Conservation (phyloP, 2,888 invertebrate genomes). For the Cacoxenus indagator region DNA sequence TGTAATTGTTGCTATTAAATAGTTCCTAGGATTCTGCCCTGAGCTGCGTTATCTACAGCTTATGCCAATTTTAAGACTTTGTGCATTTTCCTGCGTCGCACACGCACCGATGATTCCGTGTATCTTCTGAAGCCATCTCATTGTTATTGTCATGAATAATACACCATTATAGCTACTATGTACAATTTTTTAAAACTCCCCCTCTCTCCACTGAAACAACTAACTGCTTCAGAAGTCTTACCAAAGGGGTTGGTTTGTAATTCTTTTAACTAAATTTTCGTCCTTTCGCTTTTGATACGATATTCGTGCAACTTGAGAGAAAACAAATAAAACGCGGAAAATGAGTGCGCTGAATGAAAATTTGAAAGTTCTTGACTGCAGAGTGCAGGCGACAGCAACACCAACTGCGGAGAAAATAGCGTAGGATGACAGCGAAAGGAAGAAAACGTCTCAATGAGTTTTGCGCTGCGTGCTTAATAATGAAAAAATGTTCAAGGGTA, state of each 20-base stretch:
- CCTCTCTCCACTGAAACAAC: constrained; percentile 8
- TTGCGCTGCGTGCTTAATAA: constrained; percentile 60
- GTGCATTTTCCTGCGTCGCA: not conserved
- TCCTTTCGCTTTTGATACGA: constrained; percentile 57
- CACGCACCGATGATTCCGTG: not conserved
- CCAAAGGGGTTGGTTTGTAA: constrained; percentile 57
- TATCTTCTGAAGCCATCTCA: constrained; percentile 28
- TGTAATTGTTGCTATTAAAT: too few relatives aligned
- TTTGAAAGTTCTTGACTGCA: not conserved
- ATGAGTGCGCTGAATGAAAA: constrained; percentile 42
- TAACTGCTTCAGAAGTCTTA: not conserved
- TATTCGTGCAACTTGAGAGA: constrained; percentile 54
- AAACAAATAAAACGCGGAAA: constrained; percentile 48
- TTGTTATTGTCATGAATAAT: constrained; percentile 63
- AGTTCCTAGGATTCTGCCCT: too few relatives aligned
- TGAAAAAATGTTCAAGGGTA: constrained; percentile 44
- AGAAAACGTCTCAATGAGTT: constrained; percentile 61
- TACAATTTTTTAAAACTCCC: constrained; percentile 33
- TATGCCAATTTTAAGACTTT: not conserved
- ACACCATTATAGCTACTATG: constrained; percentile 58
- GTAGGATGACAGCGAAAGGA: constrained; percentile 26
- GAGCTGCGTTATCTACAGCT: too few relatives aligned
- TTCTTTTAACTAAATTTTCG: constrained; percentile 49
- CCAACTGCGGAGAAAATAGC: not conserved
- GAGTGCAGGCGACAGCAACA: not conserved